phyloP scores from a whole-genome alignment of 2,888 invertebrate genomes.

The Corbicula japonica region DNA sequence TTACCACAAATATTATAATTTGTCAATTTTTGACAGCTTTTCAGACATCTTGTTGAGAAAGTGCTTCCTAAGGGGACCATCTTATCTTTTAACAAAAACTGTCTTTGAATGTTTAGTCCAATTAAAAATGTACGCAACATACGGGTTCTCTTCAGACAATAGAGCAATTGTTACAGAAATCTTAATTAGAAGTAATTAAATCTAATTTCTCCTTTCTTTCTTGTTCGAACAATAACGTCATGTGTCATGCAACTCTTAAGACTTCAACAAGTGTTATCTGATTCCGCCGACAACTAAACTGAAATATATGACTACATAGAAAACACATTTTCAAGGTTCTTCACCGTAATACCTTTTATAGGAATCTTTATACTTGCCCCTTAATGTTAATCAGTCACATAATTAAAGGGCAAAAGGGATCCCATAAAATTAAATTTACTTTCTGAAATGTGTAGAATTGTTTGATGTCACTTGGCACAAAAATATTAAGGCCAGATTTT shows the following conservation, averaged over 20 bases:
- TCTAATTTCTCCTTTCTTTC: conserved; percentile 13
- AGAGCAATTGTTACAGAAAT: conserved; percentile 3
- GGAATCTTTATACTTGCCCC: too few species aligned
- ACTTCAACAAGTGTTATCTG: conserved; percentile 10
- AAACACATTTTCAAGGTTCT: too few species aligned
- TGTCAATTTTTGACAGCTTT: too few species aligned
- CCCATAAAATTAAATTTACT: not conserved
- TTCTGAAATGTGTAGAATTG: too few species aligned
- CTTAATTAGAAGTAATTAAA: conserved; percentile 37
- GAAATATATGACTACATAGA: not conserved
- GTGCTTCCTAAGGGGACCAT: too few species aligned
- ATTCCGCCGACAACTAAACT: not conserved
- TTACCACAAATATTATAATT: too few species aligned
- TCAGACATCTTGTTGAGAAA: too few species aligned
- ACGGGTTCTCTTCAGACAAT: not conserved
- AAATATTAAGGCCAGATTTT: too few species aligned
- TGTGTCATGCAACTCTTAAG: conserved; percentile 19
- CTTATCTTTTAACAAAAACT: too few species aligned
- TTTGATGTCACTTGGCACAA: too few species aligned
- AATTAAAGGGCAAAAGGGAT: not conserved
- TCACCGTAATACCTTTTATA: too few species aligned
- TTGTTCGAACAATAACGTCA: not conserved
- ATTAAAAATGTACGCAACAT: conserved; percentile 13
- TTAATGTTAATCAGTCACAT: not conserved
- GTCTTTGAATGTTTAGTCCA: not conserved